These are phyloP conservation scores for Zaprionus tsacasi DNA, from an alignment of 1,140 invertebrate genomes.

Conservation along the genomic window DNA sequence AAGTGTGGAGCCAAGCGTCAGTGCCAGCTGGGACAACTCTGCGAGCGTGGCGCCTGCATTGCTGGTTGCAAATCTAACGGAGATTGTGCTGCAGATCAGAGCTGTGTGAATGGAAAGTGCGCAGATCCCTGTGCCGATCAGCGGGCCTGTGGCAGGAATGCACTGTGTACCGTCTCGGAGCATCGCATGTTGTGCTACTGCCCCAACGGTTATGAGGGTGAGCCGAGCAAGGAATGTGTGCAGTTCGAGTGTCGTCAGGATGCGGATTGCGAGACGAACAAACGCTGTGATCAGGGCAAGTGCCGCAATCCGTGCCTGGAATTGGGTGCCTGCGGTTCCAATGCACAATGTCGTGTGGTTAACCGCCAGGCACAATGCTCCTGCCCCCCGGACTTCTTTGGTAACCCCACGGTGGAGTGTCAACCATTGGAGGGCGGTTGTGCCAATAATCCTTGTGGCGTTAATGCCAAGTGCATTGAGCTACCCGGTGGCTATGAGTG, in stretches of 20 bases:
- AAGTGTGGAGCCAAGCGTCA: conserved; percentile 73
- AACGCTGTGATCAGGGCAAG: conserved; percentile 89
- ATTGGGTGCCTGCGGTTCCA: conserved; percentile 90
- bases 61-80: conserved; percentile 91
- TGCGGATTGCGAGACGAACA: conserved; percentile 91
- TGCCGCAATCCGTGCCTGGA: conserved; percentile 94
- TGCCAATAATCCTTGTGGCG: conserved; percentile 91
- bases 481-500: conserved; percentile 90
- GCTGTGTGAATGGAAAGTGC: conserved; percentile 91
- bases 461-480: conserved; percentile 92
- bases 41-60: conserved; percentile 87
- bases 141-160: conserved; percentile 90
- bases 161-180: conserved; percentile 89
- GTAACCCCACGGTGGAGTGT: conserved; percentile 92
- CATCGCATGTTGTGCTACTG: conserved; percentile 93
- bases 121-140: conserved; percentile 89
- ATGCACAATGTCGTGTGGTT: conserved; percentile 93
- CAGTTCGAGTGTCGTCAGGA: conserved; percentile 91
- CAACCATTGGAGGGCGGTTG: conserved; percentile 88
- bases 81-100: conserved; percentile 91
- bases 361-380: conserved; percentile 91
- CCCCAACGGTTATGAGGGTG: conserved; percentile 92
- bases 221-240: conserved; percentile 90
- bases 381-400: conserved; percentile 93
- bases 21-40: conserved; percentile 85